These are phyloP conservation scores for Thalpophila matura DNA, from an alignment of 2,888 invertebrate species.

Conservation along the genomic window DNA sequence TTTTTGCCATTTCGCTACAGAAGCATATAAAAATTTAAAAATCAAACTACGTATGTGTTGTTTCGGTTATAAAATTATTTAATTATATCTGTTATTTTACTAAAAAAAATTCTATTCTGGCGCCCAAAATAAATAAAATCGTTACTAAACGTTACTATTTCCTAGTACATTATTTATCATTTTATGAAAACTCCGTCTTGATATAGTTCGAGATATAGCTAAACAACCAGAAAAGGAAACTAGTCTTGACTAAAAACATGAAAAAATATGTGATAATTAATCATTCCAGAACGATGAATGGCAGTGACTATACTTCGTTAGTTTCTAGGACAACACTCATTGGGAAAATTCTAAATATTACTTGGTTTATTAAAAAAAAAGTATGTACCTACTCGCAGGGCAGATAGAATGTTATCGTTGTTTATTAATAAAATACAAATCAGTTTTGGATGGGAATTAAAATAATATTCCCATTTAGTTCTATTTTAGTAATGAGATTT, in stretches of 20 bases:
- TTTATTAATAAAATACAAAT: neutral
- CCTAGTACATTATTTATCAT: neutral
- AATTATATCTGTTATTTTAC: no score
- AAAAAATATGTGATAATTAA: constrained; percentile 37
- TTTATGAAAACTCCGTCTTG: constrained; percentile 11
- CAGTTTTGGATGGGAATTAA: constrained; percentile 1
- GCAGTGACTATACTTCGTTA: constrained; percentile 13
- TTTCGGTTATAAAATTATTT: no score
- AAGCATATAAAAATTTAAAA: no score
- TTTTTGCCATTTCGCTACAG: no score
- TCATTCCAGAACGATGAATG: constrained; percentile 20
- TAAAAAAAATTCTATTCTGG: no score
- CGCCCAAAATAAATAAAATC: neutral
- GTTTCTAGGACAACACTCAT: constrained; percentile 14
- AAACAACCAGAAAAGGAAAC: constrained; percentile 29
- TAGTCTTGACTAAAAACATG: constrained; percentile 17
- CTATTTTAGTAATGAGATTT: neutral
- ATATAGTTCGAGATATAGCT: constrained; percentile 7
- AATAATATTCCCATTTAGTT: constrained; percentile 25
- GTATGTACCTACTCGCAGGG: neutral
- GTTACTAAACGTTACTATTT: neutral
- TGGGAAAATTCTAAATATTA: constrained; percentile 1
- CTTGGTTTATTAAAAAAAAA: neutral
- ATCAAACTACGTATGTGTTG: no score
- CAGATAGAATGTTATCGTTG: no score